Base-by-base conservation (phyloP, 2,888 invertebrate species). In the Brenthis hecate region DNA sequence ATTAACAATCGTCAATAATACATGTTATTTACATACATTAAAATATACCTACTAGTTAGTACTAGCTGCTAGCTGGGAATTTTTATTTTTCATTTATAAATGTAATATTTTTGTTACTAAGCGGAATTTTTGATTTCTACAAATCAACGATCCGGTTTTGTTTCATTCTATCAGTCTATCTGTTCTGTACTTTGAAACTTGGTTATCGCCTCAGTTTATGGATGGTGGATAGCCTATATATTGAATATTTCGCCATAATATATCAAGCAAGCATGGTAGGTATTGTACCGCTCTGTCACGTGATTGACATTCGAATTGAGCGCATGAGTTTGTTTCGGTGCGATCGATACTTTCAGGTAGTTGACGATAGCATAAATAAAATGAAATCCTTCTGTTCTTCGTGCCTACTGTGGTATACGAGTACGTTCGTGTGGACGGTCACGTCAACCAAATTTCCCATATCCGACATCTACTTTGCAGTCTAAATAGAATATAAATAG, bases 351-450 rank as follows among this genome's bases (percentile, higher is more conserved):
- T 68, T 58, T 62, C 56, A 57, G 23, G 51, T 13, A n/a, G 56
- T 28, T 43, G 16, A 55, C 54, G 6, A 16, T 19, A 13, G 51
- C 53, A 57, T 54, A 47, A 56, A n/a, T 66, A 48, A 66, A 63
- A 48, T 32, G 23, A 53, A 47, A 43, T 50, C 48, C 53, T 61
- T 13, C 16, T 28, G 36, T 56, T 69, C 69, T 61, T 43, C 13
- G 51, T 50, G 57, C 28, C 32, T 56, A 60, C 51, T 66, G 56
- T 43, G 36, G 36, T 43, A 55, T 13, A 48, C n/a, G n/a, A n/a
- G n/a, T n/a, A n/a, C 47, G 56, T 72, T 72, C 76, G 75, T 77
- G 76, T 57, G 62, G 51, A 51, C 51, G 64, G 74, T 77, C 76
- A 76, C 76, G 75, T 77, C 72, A 67, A 48, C 71, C 55, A 47